Percentiles rank a stretch among this genome's conserved stretches.
These are phyloP conservation scores for Pluvialis apricaria DNA, from an alignment of 2,113 vertebrate species.

Conservation along the genomic window DNA sequence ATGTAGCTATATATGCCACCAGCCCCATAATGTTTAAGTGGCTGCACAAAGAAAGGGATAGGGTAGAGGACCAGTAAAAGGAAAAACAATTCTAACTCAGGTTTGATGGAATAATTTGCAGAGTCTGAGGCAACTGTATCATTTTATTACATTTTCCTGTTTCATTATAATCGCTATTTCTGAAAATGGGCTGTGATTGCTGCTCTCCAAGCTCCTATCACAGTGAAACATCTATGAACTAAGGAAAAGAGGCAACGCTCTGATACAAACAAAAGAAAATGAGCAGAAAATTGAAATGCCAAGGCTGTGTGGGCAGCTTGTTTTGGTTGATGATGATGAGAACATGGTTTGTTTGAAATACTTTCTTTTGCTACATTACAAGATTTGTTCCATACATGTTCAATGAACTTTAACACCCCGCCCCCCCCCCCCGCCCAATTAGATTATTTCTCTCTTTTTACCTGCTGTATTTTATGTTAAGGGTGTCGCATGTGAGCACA, in stretches of 20 bases:
- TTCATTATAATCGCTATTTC: background rate
- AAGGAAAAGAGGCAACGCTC: background rate
- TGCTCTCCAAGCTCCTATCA: background rate
- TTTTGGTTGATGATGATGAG: background rate
- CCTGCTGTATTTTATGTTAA: background rate
- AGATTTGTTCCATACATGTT: background rate
- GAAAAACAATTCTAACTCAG: background rate
- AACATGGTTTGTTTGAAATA: background rate
- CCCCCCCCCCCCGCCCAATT: background rate
- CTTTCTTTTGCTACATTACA: background rate
- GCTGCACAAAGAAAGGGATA: background rate
- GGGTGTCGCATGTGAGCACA: background rate
- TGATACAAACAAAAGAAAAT: background rate
- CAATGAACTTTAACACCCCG: background rate
- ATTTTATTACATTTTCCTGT: background rate
- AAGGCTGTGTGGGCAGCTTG: background rate
- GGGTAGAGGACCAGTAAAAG: background rate
- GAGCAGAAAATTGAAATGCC: conserved; percentile 26
- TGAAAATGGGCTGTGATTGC: background rate
- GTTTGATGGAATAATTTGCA: background rate
- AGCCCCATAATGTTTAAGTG: background rate
- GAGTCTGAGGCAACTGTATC: background rate
- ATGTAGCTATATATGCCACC: background rate
- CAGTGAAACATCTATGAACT: background rate
- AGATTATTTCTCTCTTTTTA: background rate